phyloP scores from a whole-genome alignment of 2,888 invertebrate genomes.

The Eugnorisma glareosa region DNA sequence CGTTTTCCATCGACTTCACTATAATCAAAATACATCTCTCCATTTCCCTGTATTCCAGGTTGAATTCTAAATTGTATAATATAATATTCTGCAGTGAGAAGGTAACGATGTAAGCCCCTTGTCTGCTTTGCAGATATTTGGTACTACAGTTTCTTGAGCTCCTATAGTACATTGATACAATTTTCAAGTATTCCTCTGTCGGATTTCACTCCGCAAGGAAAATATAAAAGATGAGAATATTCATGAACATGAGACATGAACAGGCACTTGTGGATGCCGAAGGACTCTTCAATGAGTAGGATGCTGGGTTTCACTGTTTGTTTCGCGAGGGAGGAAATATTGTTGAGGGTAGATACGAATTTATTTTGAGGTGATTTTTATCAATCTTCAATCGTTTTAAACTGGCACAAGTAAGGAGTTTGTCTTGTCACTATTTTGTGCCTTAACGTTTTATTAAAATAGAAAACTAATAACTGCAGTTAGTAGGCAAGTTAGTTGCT shows the following conservation, averaged over 20 bases:
- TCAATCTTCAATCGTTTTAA: neutral
- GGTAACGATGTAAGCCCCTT: constrained; percentile 16
- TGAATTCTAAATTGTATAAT: constrained; percentile 13
- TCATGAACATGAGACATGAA: constrained; percentile 27
- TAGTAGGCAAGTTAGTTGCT: no score
- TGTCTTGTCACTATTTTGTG: neutral
- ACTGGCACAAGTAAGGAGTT: neutral
- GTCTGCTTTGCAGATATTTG: constrained; percentile 5
- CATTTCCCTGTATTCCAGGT: neutral
- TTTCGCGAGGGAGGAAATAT: constrained; percentile 15
- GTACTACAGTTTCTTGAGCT: constrained; percentile 16
- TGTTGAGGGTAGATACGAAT: neutral
- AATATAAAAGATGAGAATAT: constrained; percentile 51
- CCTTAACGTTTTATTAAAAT: neutral
- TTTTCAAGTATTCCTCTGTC: constrained; percentile 13
- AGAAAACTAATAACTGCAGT: neutral
- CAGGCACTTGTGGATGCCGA: constrained; percentile 20
- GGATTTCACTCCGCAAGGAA: constrained; percentile 23
- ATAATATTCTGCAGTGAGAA: constrained; percentile 16
- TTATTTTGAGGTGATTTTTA: neutral
- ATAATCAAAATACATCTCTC: neutral
- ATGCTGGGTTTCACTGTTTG: constrained; percentile 9
- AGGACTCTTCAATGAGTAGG: constrained; percentile 13
- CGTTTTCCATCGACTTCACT: neutral
- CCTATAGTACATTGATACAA: constrained; percentile 12